Base-by-base conservation (phyloP, 1,140 invertebrate species). In the Metopolophium dirhodum region DNA sequence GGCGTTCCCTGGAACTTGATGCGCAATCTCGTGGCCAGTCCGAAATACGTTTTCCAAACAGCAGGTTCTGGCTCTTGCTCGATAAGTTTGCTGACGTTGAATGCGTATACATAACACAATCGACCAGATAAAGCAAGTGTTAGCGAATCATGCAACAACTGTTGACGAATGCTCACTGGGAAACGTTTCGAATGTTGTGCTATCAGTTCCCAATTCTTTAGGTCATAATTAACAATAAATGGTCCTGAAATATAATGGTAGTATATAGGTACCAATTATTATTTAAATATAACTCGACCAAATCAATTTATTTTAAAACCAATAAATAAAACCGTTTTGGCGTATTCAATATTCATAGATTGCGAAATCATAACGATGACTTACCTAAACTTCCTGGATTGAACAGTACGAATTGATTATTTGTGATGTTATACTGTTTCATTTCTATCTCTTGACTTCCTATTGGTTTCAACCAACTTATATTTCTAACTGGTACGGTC, bases 171-270 rank as follows among this genome's bases (percentile, higher is more conserved):
- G 92, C 97, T 96, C 14, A 96, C 96, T 1, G 97, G 97, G 93
- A 98, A 97, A 8, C 94, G 95, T 2, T 95, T 94, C 94, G 96
- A 94, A 90, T 95, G 94, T 88, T 96, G 94, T 0, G 96, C 96
- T 6, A 98, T 94, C 94, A 97, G 96, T 94, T 97, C 96, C 98
- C 98, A 98, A 94, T 98, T 98, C n/a, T 96, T 94, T 14, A 95
- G 94, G 94, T 98, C 98, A 94, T 98, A 98, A 94, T 98, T 98
- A 0, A 98, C 97, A 14, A 97, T 96, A 94, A 97, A 98, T 93
- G 97, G 97, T 2, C 97, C 97, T 97, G 94, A 47, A 94, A 94
- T 41, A 83, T 22, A 51, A 22, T 30, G 3, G 3, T 45, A 26
- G 30, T 54, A 47, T 26, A 49, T 2, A 41, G 41, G 41, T 41